Evolutionary conservation across 2,888 invertebrate species (phyloP).

Genomic region (Euplagia quadripunctaria): DNA sequence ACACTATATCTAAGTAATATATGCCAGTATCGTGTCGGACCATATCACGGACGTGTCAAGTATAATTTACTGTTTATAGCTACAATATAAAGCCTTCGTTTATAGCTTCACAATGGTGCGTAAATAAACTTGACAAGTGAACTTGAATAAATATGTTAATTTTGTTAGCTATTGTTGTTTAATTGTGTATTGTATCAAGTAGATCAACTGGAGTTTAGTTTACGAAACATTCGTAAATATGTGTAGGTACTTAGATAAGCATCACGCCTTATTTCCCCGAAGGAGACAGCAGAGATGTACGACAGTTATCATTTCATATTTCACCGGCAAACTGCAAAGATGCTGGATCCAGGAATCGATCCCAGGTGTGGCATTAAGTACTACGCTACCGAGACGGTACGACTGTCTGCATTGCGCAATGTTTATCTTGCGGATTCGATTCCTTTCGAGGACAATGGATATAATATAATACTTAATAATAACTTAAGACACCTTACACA

Average conservation of each 20-base stretch:
- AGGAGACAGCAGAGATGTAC: neutral
- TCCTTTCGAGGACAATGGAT: no score
- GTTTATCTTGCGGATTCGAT: no score
- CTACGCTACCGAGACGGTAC: no score
- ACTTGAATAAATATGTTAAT: conserved; percentile 15
- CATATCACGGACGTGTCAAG: conserved; percentile 11
- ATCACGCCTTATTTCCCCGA: neutral
- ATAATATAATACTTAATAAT: no score
- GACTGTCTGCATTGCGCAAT: no score
- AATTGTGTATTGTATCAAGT: conserved; percentile 1
- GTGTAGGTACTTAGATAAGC: neutral
- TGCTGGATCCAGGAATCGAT: no score
- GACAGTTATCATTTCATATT: no score
- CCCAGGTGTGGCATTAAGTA: no score
- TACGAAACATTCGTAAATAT: neutral
- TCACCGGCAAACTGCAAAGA: no score
- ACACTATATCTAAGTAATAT: neutral
- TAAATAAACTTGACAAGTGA: conserved; percentile 18
- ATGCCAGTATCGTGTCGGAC: conserved; percentile 6
- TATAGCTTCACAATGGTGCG: conserved; percentile 11
- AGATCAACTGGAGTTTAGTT: neutral
- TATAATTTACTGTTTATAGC: conserved; percentile 17
- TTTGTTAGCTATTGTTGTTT: neutral
- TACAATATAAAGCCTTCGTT: conserved; percentile 16
- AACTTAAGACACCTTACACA: no score